Evolutionary conservation across 2,113 vertebrate genomes (phyloP), one percentile per base, ranked within the genome.

Genomic region (Xerus inauris): DNA sequence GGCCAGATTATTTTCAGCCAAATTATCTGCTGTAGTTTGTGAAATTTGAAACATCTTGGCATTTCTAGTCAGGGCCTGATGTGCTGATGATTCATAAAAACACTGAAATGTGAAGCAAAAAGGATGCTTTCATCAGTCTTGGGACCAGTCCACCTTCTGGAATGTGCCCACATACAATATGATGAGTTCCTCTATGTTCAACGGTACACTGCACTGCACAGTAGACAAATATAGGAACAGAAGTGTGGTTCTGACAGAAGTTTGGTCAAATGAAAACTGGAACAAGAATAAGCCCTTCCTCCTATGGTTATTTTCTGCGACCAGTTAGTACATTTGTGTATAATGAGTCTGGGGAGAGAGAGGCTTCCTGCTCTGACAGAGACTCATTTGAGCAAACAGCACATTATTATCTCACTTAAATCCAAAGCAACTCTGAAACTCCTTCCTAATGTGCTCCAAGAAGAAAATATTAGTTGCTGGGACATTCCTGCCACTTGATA

Each of bases 1-100:
- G 59, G 65, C 38, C 38, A 89, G 65, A 89, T 89, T 69, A 13
- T 79, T 81, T 87, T 88, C 30, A 32, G 82, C 38, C 35, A 90
- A 80, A 88, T 59, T 81, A 92, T 71, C 42, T 96, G 64, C 35
- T 92, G 6, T 24, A 65, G 26, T 76, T 94, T 84, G 24, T 95
- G 81, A 85, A 90, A 81, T 59, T 4, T 65, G 67, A 91, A 84
- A 72, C 40, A 87, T 51, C 35, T 45, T 82, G 40, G 64, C 59
- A 42, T 73, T 81, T 89, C 62, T 6, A 59, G 42, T 57, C 19
- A 62, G 5, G 24, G 42, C 40, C 83, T 82, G 69, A 64, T 54
- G 54, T 83, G 32, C 83, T 80, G 83, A 87, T 62, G 71, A 65
- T 72, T 80, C 24, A 20, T 19, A 38, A 13, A 91, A 47, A 71